phyloP scores from a whole-genome alignment of 2,113 vertebrate genomes.

The Lampris megalopsis region DNA sequence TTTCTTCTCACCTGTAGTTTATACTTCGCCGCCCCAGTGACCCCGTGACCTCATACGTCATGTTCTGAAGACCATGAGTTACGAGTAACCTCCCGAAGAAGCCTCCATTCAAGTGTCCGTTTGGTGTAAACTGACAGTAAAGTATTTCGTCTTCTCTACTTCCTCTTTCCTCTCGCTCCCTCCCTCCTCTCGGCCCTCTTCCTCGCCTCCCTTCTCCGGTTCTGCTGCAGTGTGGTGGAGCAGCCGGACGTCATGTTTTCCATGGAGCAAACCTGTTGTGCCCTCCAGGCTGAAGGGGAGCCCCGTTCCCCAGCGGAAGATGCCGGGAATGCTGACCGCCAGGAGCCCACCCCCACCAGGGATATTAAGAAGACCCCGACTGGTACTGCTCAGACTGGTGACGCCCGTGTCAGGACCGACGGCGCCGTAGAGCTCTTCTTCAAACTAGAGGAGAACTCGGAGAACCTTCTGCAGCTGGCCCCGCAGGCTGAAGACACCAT shows the following conservation, averaged over 20 bases:
- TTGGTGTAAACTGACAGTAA: neutral
- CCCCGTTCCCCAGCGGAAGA: neutral
- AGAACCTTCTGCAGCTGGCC: constrained; percentile 67
- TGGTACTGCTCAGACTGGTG: neutral
- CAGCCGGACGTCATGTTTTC: constrained; percentile 86
- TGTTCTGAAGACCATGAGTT: too few relatives aligned
- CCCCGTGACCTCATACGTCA: too few relatives aligned
- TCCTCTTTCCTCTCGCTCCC: neutral
- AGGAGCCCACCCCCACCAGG: neutral
- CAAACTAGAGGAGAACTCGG: constrained; percentile 61
- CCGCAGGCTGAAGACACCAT: constrained; percentile 54
- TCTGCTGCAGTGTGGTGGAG: constrained; percentile 82
- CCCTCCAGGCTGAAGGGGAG: constrained; percentile 30
- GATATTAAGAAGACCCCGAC: neutral
- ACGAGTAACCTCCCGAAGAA: too few relatives aligned
- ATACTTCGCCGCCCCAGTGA: too few relatives aligned
- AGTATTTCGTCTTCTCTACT: neutral
- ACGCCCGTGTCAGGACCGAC: neutral
- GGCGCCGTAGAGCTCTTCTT: constrained; percentile 31
- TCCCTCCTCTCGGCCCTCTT: neutral
- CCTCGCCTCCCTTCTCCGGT: rapidly evolving
- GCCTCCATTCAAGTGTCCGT: too few relatives aligned
- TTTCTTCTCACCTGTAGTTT: too few relatives aligned
- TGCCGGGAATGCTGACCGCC: neutral
- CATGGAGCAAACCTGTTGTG: constrained; percentile 80